Base-by-base conservation (phyloP, 2,113 vertebrate genomes). In the Centrocercus urophasianus region DNA sequence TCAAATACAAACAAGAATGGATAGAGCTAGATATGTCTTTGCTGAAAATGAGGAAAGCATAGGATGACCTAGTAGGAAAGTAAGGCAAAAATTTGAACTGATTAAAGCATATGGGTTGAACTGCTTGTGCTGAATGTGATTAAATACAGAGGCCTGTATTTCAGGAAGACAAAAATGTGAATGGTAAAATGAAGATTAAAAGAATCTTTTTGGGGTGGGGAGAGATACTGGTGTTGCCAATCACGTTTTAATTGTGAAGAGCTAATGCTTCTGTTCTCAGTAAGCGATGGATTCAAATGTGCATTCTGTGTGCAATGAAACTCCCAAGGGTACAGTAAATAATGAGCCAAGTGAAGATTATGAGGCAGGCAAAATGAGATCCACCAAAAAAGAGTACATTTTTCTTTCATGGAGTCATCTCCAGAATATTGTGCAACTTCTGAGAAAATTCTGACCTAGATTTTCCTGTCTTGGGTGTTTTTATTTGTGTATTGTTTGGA, bases 381-480 rank as follows among this genome's bases (percentile, higher is more conserved):
- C 83, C 61, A 75, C 89, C 57, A 82, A 42, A 86, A 81, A 88
- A 21, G 22, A 94, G 59, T n/a, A 67, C 40, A 71, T 94, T 66
- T 25, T 95, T 95, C 63, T 96, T 90, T 77, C 52, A 92, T 92
- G 74, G 77, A 93, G 54, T 92, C 73, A 92, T 91, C 52, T 54
- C 40, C 93, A 84, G 71, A 82, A 48, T 64, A 74, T 92, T 87
- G 60, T 80, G 42, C 67, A 91, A 95, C 42, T 79, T 95, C 86
- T 83, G 74, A 95, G 90, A 92, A 96, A 92, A 90, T 93, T 86
- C 47, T 94, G 86, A 91, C 87, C 91, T 86, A 89, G 90, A 93
- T 96, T 94, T 92, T 95, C 50, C 52, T 92, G 28, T 65, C 64
- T 89, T 91, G 91, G 11, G 4, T 95, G 59, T 47, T 90, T 93